Evolutionary conservation across 2,113 vertebrate genomes (phyloP), one percentile per base, ranked within the genome.

Genomic region (Bambusicola thoracicus): DNA sequence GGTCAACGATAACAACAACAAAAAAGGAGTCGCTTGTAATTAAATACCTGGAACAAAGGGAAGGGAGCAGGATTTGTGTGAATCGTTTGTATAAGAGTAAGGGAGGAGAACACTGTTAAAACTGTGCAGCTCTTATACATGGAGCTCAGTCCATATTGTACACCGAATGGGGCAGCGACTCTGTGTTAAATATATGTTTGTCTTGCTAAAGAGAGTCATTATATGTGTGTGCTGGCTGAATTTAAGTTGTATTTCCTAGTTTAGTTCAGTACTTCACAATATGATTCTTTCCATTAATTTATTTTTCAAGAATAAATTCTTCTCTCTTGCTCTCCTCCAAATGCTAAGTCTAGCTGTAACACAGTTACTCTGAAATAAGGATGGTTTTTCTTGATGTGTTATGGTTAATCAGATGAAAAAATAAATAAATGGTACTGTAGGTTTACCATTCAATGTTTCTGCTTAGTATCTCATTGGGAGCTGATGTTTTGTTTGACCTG

Each of bases 251-350:
- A 41, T 75, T 80, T 87, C 36, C 53, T 51, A 40, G 14, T 25
- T 69, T 18, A 40, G 36, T 11, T 55, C 10, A 49, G 36, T 73
- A n/a, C 13, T 41, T 85, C 36, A 29, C 1, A 0, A 7, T 53
- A 17, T 76, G 55, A 18, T 69, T 80, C 14, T 22, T 93, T 90
- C 30, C 36, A 24, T 80, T 87, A 34, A 51, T 56, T 76, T 65
- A 6, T 73, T 90, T 76, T 43, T 48, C 22, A 46, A 3, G 36
- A 80, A 43, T 53, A 40, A 91, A 87, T 66, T 74, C 43, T 4
- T 4, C 10, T 80, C 20, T 13, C 4, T 0, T 0, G 12, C 16
- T 14, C 41, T 36, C 19, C 25, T 7, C 10, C 34, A 48, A 78
- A 13, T 6, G 38, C 20, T 7, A 21, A 12, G 25, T 73, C 11